A percentile compares a stretch with the other conserved stretches of the same genome.
Conservation (phyloP, 2,888 invertebrate species). For the Ametastegia equiseti region DNA sequence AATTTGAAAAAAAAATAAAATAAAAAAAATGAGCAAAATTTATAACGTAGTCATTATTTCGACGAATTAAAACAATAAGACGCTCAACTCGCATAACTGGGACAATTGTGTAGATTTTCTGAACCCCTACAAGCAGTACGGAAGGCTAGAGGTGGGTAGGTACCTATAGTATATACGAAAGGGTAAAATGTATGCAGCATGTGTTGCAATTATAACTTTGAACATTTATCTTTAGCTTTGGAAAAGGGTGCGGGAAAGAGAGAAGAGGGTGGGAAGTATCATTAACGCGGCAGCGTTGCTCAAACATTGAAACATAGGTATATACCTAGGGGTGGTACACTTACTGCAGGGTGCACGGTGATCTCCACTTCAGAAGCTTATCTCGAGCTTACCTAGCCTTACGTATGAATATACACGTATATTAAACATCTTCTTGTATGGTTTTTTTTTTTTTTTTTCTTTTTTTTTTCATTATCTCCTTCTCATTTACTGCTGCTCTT, state of each 20-base stretch:
- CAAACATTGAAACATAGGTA: conserved; percentile 7
- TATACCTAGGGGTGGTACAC: background rate
- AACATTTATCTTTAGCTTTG: conserved; percentile 57
- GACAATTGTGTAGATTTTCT: background rate
- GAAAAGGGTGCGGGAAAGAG: background rate
- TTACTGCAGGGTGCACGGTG: background rate
- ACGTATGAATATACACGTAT: too few relatives aligned
- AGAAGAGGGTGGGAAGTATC: background rate
- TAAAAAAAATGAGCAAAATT: background rate
- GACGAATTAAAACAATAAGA: background rate
- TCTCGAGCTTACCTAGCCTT: too few relatives aligned
- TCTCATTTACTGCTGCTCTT: too few relatives aligned
- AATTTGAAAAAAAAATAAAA: background rate
- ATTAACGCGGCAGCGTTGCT: background rate
- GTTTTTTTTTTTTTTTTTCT: too few relatives aligned
- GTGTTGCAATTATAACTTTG: conserved; percentile 66
- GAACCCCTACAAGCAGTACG: too few relatives aligned
- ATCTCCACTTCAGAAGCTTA: too few relatives aligned
- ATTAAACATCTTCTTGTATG: too few relatives aligned
- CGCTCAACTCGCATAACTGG: background rate
- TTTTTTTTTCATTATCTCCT: too few relatives aligned
- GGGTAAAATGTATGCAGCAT: conserved; percentile 52
- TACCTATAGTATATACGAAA: too few relatives aligned
- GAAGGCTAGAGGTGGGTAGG: background rate
- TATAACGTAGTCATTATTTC: background rate